Conservation (phyloP, 1,140 invertebrate species). For the Geopemphigus sp. region DNA sequence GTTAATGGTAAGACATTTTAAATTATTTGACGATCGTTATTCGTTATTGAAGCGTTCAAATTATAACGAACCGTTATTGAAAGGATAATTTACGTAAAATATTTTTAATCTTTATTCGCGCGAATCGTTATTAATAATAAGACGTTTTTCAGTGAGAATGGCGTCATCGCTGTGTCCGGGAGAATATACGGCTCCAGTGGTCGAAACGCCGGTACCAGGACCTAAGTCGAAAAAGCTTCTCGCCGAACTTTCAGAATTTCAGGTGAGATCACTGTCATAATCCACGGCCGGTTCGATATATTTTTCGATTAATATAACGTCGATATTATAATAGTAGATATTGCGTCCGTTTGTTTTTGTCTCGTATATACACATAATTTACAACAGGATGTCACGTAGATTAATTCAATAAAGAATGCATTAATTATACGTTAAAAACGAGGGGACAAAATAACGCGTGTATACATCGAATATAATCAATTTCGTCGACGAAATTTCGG, state of each 20-base stretch:
- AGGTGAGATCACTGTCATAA: conserved; percentile 54
- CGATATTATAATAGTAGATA: not conserved
- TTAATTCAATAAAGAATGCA: conserved; percentile 8
- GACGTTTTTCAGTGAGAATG: conserved; percentile 13
- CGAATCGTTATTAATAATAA: not conserved
- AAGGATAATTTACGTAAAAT: not conserved
- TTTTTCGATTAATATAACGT: not conserved
- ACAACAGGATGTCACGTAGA: not conserved
- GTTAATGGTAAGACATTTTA: too few relatives aligned
- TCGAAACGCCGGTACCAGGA: conserved; percentile 67
- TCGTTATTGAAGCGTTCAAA: not conserved
- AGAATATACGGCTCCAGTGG: conserved; percentile 62
- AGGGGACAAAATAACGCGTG: conserved; percentile 9
- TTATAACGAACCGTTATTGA: too few relatives aligned
- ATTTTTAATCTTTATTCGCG: not conserved
- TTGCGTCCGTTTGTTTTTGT: not conserved
- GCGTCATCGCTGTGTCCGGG: conserved; percentile 45
- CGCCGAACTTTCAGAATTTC: conserved; percentile 61
- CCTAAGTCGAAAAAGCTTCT: conserved; percentile 63
- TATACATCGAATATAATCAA: too few relatives aligned
- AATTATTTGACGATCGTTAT: too few relatives aligned
- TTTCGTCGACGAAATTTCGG: too few relatives aligned
- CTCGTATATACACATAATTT: conserved; percentile 52
- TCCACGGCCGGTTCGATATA: too few relatives aligned
- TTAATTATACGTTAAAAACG: conserved; percentile 17